phyloP scores from a whole-genome alignment of 2,888 invertebrate genomes.

The Dryomyza anilis region DNA sequence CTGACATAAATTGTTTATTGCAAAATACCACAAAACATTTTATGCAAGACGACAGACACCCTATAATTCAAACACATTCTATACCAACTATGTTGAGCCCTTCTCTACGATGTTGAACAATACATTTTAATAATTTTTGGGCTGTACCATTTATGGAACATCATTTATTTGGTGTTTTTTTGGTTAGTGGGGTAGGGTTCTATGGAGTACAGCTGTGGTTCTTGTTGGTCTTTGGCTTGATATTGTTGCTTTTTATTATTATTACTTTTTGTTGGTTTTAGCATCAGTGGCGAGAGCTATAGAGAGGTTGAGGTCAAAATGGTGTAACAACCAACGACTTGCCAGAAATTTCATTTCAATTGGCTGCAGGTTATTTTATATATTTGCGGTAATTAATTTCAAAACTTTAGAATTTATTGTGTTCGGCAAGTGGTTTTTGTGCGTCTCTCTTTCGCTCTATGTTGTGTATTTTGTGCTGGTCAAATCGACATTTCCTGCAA shows the following conservation, averaged over 20 bases:
- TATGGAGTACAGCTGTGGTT: not conserved
- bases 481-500: conserved; percentile 1
- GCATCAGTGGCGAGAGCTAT: not conserved
- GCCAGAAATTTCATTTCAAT: conserved; percentile 11
- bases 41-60: no score
- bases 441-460: no score
- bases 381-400: conserved; percentile 16
- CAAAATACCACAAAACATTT: conserved; percentile 22
- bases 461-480: no score
- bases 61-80: no score
- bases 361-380: not conserved
- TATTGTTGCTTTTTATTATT: not conserved
- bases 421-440: no score
- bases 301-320: no score
- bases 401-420: conserved; percentile 5
- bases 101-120: no score
- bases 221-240: not conserved
- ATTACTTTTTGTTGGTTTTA: not conserved
- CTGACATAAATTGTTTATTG: conserved; percentile 22
- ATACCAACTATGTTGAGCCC: no score
- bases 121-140: conserved; percentile 22
- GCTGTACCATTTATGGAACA: conserved; percentile 18
- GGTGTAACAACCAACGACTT: not conserved
- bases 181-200: not conserved
- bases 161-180: not conserved